A percentile compares a stretch with the other conserved stretches of the same genome.
These are phyloP conservation scores for Apeira syringaria DNA, from an alignment of 2,888 invertebrate genomes.

Conservation along the genomic window DNA sequence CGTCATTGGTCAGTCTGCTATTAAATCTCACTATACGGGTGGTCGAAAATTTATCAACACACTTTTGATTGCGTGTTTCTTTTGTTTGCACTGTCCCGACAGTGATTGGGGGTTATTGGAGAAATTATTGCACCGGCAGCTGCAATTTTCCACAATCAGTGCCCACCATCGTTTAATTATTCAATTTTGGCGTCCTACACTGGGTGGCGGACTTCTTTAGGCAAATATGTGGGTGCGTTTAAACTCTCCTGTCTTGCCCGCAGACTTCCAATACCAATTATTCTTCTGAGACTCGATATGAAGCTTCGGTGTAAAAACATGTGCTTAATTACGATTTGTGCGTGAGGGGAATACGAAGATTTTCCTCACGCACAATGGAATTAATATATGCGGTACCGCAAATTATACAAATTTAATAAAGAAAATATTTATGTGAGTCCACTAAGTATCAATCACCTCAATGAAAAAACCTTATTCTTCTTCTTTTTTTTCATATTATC, in stretches of 20 bases:
- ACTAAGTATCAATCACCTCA: too few relatives aligned
- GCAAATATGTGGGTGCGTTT: conserved; percentile 20
- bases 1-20: too few relatives aligned
- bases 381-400: too few relatives aligned
- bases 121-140: conserved; percentile 62
- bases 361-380: too few relatives aligned
- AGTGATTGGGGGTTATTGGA: conserved; percentile 62
- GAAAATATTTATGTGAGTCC: too few relatives aligned
- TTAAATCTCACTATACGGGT: conserved; percentile 35
- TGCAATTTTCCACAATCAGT: conserved; percentile 64
- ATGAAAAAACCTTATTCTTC: too few relatives aligned
- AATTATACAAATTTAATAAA: too few relatives aligned
- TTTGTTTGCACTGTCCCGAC: conserved; percentile 71
- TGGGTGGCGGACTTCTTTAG: conserved; percentile 29
- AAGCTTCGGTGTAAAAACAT: not conserved
- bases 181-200: conserved; percentile 34
- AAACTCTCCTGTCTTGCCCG: conserved; percentile 1
- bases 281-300: conserved; percentile 8
- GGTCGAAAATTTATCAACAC: conserved; percentile 63
- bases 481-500: too few relatives aligned
- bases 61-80: conserved; percentile 48
- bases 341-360: not conserved
- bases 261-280: conserved; percentile 12
- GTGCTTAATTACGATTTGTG: not conserved
- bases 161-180: conserved; percentile 41